Evolutionary conservation across 2,113 vertebrate genomes (phyloP).

Genomic region (Apeltes quadracus): DNA sequence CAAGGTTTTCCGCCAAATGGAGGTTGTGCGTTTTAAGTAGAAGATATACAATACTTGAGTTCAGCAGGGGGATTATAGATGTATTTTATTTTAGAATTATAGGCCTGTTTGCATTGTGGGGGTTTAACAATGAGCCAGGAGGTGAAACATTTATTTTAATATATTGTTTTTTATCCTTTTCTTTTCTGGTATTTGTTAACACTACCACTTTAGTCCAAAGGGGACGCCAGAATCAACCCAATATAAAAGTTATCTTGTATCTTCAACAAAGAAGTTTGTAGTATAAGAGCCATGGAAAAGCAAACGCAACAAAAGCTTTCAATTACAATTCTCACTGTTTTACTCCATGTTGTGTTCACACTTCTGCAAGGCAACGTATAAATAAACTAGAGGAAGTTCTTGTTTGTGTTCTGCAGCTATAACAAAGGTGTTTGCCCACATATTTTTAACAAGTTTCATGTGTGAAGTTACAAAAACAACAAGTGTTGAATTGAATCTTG

Average conservation of each 20-base stretch:
- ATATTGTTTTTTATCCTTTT: background rate
- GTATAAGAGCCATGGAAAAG: background rate
- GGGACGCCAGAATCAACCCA: background rate
- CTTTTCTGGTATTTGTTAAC: background rate
- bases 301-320: background rate
- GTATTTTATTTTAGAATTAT: constrained; percentile 5
- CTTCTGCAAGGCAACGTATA: background rate
- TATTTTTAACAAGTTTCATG: background rate
- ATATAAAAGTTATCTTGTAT: background rate
- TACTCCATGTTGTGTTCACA: background rate
- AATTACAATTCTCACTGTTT: background rate
- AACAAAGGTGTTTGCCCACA: no score
- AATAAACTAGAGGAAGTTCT: background rate
- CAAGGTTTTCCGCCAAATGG: background rate
- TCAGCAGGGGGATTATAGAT: background rate
- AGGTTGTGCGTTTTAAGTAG: constrained; percentile 3
- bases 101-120: constrained; percentile 7
- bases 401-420: background rate
- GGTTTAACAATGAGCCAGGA: background rate
- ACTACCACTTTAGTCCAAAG: no score
- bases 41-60: constrained; percentile 5
- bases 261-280: background rate
- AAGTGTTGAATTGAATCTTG: background rate
- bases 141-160: background rate
- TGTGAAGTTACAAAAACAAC: background rate